Conservation (phyloP, 1,140 invertebrate species). For the Drosophila ercepeae region DNA sequence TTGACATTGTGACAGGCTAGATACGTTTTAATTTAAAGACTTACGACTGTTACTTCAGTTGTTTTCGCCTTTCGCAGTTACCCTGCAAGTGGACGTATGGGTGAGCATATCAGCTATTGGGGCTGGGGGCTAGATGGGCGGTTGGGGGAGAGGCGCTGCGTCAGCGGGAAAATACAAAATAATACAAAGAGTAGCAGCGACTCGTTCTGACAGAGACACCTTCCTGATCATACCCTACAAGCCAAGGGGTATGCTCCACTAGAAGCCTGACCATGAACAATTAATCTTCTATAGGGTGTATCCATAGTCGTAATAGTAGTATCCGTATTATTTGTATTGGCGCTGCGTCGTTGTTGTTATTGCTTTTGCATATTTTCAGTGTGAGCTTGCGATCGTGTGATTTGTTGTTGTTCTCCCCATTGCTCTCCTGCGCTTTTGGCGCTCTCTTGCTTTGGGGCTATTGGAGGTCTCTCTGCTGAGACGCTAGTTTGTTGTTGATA, state of each 20-base stretch:
- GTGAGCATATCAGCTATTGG: slow-evolving; percentile 1
- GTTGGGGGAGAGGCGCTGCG: slow-evolving; percentile 46
- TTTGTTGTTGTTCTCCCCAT: slow-evolving; percentile 25
- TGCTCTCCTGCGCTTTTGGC: neutral
- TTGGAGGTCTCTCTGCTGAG: slow-evolving; percentile 19
- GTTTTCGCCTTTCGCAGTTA: slow-evolving; percentile 47
- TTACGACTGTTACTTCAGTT: slow-evolving; percentile 11
- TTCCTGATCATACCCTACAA: neutral
- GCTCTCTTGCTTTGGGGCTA: neutral
- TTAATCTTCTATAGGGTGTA: no score
- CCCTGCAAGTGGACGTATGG: neutral
- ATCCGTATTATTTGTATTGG: slow-evolving; percentile 36
- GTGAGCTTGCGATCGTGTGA: slow-evolving; percentile 42
- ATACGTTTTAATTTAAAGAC: no score
- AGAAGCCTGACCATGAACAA: no score
- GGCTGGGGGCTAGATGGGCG: neutral
- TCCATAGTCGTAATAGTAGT: no score
- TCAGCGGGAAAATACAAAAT: slow-evolving; percentile 68
- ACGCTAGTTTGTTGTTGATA: slow-evolving; percentile 46
- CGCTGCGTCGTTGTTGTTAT: slow-evolving; percentile 40
- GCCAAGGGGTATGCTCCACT: neutral
- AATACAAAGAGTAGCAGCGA: slow-evolving; percentile 14
- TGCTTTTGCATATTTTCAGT: slow-evolving; percentile 37
- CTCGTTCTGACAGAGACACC: slow-evolving; percentile 7
- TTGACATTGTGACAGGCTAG: no score